Evolutionary conservation across 2,113 vertebrate species (phyloP), one percentile per base, ranked within the genome.

Genomic region (Ptyas mucosa): DNA sequence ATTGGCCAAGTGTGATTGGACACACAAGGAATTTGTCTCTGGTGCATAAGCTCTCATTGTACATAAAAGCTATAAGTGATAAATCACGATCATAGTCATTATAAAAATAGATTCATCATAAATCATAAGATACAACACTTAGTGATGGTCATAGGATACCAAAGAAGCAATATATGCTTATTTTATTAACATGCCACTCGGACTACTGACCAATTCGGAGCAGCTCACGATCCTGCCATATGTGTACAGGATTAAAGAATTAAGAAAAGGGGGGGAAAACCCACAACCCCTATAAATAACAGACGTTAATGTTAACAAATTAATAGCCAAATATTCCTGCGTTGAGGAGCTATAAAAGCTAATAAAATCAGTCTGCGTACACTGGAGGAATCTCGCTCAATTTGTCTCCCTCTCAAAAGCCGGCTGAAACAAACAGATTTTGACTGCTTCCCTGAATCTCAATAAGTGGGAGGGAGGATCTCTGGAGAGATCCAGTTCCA

Each of bases 181-280:
- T 43, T 81, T 81, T 39, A 81, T 81, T 81, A 39, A 20, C 18
- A 0, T 21, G 75, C 34, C 75, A 39, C 34, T 43, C 34, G 3
- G 7, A 39, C 18, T 20, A 18, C 34, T 81, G 75, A 81, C 75
- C 8, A 1, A 81, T 39, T 20, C 34, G 8, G 18, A 39, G 8
- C 75, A 81, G 18, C 69, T 81, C 69, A 21, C 18, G 0, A 81
- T 20, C 34, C 34, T 39, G 1, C 75, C 34, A 8, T 81, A 20
- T 4, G 75, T 3, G 34, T 21, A 39, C 75, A 81, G 75, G 75
- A 43, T 81, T 39, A 81, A 81, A 81, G 18, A 81, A 9, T 21
- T 39, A n/a, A 69, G 1, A 1, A 10, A 3, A 12, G 5, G 5
- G 2, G 1, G 5, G 1, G 0, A 5, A 21, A 15, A 39, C 39